Percentiles rank a stretch among this genome's conserved stretches.
Evolutionary conservation across 2,113 vertebrate species (phyloP).

Genomic region (Collichthys lucidus): DNA sequence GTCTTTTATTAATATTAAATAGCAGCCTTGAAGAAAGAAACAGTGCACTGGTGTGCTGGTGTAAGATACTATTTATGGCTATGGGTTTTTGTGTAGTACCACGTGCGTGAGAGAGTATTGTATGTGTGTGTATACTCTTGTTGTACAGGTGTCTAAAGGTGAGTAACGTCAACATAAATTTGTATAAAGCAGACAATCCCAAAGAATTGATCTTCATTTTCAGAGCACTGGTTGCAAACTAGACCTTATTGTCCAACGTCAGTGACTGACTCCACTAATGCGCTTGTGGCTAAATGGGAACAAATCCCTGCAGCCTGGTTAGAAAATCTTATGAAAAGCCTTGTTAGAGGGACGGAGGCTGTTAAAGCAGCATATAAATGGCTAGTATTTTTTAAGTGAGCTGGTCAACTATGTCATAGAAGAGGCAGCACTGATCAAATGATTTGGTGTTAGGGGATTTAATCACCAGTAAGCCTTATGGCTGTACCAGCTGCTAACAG

Average conservation of each 20-base stretch:
- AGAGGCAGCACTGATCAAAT: slow-evolving; percentile 17
- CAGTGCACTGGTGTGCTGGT: not conserved
- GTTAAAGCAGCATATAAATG: slow-evolving; percentile 8
- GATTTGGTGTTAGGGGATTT: slow-evolving; percentile 16
- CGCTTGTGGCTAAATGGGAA: slow-evolving; percentile 17
- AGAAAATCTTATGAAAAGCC: slow-evolving; percentile 24
- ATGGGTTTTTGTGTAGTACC: not conserved
- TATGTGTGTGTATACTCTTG: not conserved
- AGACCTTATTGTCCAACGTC: not conserved
- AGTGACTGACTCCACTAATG: slow-evolving; percentile 10
- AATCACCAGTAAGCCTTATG: not conserved
- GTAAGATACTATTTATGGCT: not conserved
- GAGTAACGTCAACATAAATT: not conserved
- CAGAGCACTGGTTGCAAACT: not conserved
- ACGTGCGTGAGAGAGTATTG: not conserved
- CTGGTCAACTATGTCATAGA: slow-evolving; percentile 9
- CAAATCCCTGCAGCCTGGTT: slow-evolving; percentile 21
- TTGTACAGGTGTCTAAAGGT: not conserved
- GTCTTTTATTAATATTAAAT: slow-evolving; percentile 4
- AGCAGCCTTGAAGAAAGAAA: not conserved
- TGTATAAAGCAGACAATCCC: not conserved
- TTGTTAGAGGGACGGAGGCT: slow-evolving; percentile 3
- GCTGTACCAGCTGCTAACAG: not conserved
- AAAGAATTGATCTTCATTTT: slow-evolving; percentile 1
- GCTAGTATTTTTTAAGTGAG: not conserved